Evolutionary conservation across 2,888 invertebrate genomes (phyloP), one percentile per base, ranked within the genome.

Genomic region (Heterodera filipjevi): DNA sequence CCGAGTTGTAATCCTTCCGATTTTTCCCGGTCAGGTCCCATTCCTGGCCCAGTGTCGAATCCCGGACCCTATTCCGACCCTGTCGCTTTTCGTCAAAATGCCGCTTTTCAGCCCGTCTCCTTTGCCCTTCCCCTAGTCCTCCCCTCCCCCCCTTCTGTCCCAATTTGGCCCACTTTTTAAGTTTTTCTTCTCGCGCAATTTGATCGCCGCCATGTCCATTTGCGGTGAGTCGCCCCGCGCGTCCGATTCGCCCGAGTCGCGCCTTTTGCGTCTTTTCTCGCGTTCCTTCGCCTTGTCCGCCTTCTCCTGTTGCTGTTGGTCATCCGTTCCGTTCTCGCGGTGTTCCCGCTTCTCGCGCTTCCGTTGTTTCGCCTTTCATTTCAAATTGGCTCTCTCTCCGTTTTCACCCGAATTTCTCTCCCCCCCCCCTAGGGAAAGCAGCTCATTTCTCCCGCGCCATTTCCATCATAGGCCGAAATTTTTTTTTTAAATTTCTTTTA

Each of bases 141-240:
- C 8, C 12, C 39, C 6, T 6, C 30, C 44, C 30, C 30, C 46
- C 2, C n/a, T n/a, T n/a, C n/a, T n/a, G n/a, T n/a, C n/a, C 6
- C 10, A 39, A 39, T 74, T 59, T 14, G 32, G 10, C 32, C 35
- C 49, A 66, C 76, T 77, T 70, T 79, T 79, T 30, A 68, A 27
- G 32, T 49, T 79, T 19, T 44, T 64, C 16, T 79, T 77, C 32
- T 79, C 76, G 33, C 46, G 35, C 71, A 72, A 16, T 32, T 68
- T 64, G n/a, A 64, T 30, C 22, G 30, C 46, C 6, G 75, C 77
- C 30, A 66, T 53, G 35, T 74, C 66, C 46, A 66, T 33, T 22
- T 74, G 39, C 35, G 16, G 22, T 6, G 44, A 30, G 53, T 49
- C 32, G 27, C 30, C 19, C 19, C 53, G 22, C 30, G 8, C 22